Percentiles rank a stretch among this genome's conserved stretches.
phyloP scores from a whole-genome alignment of 2,113 vertebrate genomes.

The Paedocypris sp. region DNA sequence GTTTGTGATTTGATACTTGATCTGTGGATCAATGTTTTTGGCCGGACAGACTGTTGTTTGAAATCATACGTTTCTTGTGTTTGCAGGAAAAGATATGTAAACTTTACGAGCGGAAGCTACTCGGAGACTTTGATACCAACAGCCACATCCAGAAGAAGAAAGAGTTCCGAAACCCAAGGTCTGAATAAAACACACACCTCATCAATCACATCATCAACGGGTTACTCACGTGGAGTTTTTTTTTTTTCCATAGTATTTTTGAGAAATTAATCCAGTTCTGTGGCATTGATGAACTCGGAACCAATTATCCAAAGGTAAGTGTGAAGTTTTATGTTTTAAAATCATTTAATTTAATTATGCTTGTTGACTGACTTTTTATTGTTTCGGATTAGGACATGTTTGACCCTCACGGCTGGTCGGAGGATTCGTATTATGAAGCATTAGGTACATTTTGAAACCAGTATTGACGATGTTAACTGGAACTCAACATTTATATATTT shows the following conservation, averaged over 20 bases:
- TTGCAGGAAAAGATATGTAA: constrained; percentile 90
- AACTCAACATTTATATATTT: background rate
- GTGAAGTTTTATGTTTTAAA: background rate
- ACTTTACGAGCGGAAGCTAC: constrained; percentile 84
- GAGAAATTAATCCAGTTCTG: constrained; percentile 98
- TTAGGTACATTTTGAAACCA: constrained; percentile 58
- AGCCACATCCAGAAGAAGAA: constrained; percentile 94
- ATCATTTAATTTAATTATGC: background rate
- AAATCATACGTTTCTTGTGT: background rate
- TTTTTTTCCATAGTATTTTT: constrained; percentile 75
- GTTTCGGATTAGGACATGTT: constrained; percentile 76
- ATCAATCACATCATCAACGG: background rate
- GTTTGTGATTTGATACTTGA: too few species aligned
- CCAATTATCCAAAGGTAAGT: constrained; percentile 91
- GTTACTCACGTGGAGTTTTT: background rate
- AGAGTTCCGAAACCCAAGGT: constrained; percentile 97
- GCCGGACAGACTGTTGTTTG: background rate
- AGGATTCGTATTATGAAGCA: constrained; percentile 91
- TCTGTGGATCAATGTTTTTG: too few species aligned
- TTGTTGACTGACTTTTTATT: background rate
- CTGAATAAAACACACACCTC: background rate
- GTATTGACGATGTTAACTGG: background rate
- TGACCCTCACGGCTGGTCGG: constrained; percentile 94
- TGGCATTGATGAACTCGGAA: constrained; percentile 90
- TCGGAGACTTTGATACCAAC: constrained; percentile 94